Evolutionary conservation across 2,888 invertebrate genomes (phyloP).

Genomic region (Epiblema foenella): DNA sequence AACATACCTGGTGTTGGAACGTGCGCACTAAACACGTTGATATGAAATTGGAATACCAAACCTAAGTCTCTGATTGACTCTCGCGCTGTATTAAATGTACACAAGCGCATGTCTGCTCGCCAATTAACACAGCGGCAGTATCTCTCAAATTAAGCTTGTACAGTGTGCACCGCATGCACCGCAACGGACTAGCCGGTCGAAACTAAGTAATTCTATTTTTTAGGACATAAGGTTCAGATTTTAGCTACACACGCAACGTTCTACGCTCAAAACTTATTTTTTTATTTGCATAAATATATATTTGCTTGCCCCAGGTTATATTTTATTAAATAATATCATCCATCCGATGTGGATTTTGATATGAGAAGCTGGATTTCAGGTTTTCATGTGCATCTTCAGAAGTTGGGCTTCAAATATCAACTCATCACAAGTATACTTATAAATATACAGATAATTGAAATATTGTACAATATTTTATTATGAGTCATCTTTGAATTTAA

Average conservation of each 20-base stretch:
- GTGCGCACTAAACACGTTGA: neutral
- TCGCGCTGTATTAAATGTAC: slow-evolving; percentile 33
- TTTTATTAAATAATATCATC: slow-evolving; percentile 25
- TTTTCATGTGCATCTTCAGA: neutral
- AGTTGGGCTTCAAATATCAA: neutral
- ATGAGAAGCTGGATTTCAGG: neutral
- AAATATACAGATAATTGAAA: too few species aligned
- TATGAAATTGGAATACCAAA: neutral
- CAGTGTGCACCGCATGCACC: slow-evolving; percentile 21
- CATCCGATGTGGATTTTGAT: slow-evolving; percentile 23
- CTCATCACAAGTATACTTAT: too few species aligned
- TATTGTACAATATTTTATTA: too few species aligned
- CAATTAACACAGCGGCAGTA: slow-evolving; percentile 46
- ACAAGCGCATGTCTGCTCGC: slow-evolving; percentile 37
- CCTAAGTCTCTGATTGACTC: neutral
- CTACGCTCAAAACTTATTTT: slow-evolving; percentile 36
- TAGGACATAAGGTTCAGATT: neutral
- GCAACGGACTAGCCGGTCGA: slow-evolving; percentile 6
- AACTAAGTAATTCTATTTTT: slow-evolving; percentile 9
- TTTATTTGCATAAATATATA: slow-evolving; percentile 24
- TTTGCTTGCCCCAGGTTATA: slow-evolving; percentile 26
- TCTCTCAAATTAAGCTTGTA: slow-evolving; percentile 45
- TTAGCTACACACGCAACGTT: slow-evolving; percentile 13
- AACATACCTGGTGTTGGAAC: neutral
- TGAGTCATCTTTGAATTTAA: neutral